phyloP scores from a whole-genome alignment of 1,140 invertebrate genomes.

The Trichonephila clavipes region DNA sequence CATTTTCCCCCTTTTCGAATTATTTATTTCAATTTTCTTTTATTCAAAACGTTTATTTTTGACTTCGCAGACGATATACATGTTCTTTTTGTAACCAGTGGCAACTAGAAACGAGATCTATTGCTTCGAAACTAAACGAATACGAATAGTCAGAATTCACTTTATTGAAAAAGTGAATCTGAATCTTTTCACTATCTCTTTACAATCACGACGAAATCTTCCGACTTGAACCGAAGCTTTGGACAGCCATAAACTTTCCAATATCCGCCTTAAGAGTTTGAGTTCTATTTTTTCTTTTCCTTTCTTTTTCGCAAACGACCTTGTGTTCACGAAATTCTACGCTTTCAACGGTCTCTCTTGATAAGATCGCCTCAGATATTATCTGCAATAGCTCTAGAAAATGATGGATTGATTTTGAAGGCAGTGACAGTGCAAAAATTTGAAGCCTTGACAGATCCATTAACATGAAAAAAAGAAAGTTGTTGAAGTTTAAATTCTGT shows the following conservation, averaged over 20 bases:
- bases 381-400: not conserved
- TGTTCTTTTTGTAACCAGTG: too few species aligned
- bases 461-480: not conserved
- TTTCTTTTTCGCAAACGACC: not conserved
- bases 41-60: too few species aligned
- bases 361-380: conserved; percentile 10
- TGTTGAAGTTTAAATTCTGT: not conserved
- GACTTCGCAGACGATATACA: too few species aligned
- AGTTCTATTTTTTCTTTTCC: not conserved
- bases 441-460: conserved; percentile 24
- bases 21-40: too few species aligned
- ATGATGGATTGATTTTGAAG: conserved; percentile 26
- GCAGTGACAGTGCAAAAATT: conserved; percentile 5
- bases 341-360: not conserved
- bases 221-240: not conserved
- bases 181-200: not conserved
- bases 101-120: not conserved
- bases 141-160: too few species aligned
- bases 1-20: too few species aligned
- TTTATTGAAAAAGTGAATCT: too few species aligned
- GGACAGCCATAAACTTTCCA: not conserved
- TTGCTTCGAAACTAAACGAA: not conserved
- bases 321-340: conserved; percentile 10
- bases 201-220: not conserved
- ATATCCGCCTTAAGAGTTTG: not conserved